phyloP scores from a whole-genome alignment of 2,797 vertebrate genomes.

The Pelochelys cantorii region DNA sequence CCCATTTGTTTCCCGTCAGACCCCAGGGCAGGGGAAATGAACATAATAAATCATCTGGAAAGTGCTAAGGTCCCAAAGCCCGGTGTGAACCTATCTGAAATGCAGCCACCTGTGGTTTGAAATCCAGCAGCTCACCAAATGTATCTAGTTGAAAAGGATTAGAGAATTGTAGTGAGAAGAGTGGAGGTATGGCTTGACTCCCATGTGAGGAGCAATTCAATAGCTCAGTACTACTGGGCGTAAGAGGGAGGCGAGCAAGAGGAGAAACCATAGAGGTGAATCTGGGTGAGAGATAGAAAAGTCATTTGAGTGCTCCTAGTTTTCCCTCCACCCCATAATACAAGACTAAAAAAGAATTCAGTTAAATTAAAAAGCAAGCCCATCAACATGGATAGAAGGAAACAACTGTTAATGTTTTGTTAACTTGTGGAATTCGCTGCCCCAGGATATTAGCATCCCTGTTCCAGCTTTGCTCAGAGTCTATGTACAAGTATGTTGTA shows the following conservation, averaged over 20 bases:
- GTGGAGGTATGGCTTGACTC: conserved; percentile 4
- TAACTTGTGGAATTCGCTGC: conserved; percentile 45
- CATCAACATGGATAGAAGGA: not conserved
- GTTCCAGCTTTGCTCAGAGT: not conserved
- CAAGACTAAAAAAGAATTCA: conserved; percentile 26
- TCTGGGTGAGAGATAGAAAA: conserved; percentile 17
- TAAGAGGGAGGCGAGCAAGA: conserved; percentile 39
- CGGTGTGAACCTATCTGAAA: not conserved
- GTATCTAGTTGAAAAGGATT: not conserved
- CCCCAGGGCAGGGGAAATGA: conserved; percentile 8
- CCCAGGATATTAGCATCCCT: conserved; percentile 17
- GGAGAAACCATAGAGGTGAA: conserved; percentile 37
- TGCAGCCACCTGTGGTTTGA: not conserved
- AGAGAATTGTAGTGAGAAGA: not conserved
- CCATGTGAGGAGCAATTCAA: conserved; percentile 28
- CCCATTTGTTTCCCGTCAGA: not conserved
- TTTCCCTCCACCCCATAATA: conserved; percentile 21
- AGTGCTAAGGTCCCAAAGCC: not conserved
- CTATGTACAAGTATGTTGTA: not conserved
- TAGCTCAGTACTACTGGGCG: conserved; percentile 9
- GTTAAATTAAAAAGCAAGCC: conserved; percentile 34
- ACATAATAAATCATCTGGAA: conserved; percentile 22
- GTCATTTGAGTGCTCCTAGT: conserved; percentile 43
- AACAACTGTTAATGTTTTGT: conserved; percentile 62
- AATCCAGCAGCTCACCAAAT: not conserved